Base-by-base conservation (phyloP, 2,113 vertebrate species). In the Sinocyclocheilus grahami region DNA sequence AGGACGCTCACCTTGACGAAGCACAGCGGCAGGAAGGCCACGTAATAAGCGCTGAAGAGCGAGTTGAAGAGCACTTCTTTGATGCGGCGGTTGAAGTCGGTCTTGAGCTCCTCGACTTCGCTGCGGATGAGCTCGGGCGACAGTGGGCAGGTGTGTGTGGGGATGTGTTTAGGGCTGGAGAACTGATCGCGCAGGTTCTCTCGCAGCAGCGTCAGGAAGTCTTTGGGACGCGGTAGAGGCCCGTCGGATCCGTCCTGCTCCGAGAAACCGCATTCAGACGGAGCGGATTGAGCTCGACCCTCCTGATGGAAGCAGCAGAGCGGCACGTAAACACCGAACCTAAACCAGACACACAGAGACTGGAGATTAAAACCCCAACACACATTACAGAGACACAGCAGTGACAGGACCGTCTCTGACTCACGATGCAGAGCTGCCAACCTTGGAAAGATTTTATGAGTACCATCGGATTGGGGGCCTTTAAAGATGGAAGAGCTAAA, bases 31-130 rank as follows among this genome's bases (percentile, higher is more conserved):
- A 99, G 95, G 93, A 98, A 99, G 9, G 98, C 97, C 82, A 99
- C 98, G 0, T 99, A 99, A 93, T 99, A 99, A 90, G 97, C 98
- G 90, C 98, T 99, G 95, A 99, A 99, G 88, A 99, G 95, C 55
- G 98, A 99, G 92, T 99, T 99, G 96, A 99, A 99, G 87, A 99
- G 97, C 89, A 99, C 98, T 93, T 99, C 98, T 92, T 99, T 99
- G 90, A 99, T 99, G 83, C 98, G 95, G 74, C 96, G 97, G 93
- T 99, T 99, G 92, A 99, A 99, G 93, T 99, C 97, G 58, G 96
- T 96, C 94, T 98, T 99, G 82, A 99, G 95, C 92, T 97, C 97
- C 92, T 99, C 97, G 88, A 99, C 97, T 91, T 99, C 98, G 6
- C 95, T 96, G 60, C 98, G 97, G 85, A 99, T 99, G 89, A 98